Evolutionary conservation across 1,140 invertebrate species (phyloP).

Genomic region (Lineus longissimus): DNA sequence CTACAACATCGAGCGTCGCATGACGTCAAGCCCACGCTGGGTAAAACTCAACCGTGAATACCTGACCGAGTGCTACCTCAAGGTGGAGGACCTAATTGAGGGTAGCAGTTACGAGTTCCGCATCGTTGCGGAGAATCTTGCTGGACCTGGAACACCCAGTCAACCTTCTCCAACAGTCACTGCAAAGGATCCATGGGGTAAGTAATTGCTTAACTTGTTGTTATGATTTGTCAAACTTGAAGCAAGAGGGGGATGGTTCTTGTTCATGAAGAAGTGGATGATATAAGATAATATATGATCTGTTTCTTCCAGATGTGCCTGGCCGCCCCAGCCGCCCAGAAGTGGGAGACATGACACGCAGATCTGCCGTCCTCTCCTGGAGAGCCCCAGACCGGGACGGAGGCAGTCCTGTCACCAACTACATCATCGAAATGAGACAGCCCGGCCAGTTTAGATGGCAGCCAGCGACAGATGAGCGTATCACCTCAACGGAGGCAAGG

Average conservation of each 20-base stretch:
- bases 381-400: constrained; percentile 83
- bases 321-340: constrained; percentile 82
- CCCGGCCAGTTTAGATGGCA: constrained; percentile 37
- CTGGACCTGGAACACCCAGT: constrained; percentile 89
- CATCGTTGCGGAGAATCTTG: constrained; percentile 94
- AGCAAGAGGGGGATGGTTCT: not conserved
- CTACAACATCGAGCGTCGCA: constrained; percentile 70
- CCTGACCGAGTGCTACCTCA: constrained; percentile 78
- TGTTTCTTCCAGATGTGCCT: constrained; percentile 51
- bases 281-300: not conserved
- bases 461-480: constrained; percentile 32
- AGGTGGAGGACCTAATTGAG: constrained; percentile 73
- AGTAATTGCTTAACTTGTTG: constrained; percentile 49
- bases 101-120: constrained; percentile 92
- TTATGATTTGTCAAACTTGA: not conserved
- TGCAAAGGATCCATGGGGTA: constrained; percentile 75
- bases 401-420: constrained; percentile 93
- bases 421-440: constrained; percentile 66
- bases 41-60: constrained; percentile 84
- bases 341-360: constrained; percentile 88
- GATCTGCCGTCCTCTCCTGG: constrained; percentile 91
- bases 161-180: constrained; percentile 55
- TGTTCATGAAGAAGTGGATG: constrained; percentile 45
- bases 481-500: constrained; percentile 35
- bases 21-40: constrained; percentile 65